Conservation (phyloP, 2,797 vertebrate species). For the Chloroceryle inda region DNA sequence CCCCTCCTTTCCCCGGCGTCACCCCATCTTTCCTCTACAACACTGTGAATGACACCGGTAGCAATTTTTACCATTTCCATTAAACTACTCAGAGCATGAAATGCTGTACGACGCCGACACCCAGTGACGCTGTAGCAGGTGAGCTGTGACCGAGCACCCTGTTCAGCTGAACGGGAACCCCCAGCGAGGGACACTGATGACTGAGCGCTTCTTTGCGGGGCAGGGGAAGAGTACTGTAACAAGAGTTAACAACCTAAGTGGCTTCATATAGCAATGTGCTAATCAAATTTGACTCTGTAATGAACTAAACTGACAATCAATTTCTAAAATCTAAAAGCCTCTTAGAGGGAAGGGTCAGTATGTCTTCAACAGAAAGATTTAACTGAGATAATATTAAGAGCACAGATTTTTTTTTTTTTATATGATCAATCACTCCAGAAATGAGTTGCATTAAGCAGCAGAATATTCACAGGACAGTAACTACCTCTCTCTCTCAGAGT, state of each 20-base stretch:
- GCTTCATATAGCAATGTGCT: slow-evolving; percentile 37
- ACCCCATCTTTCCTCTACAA: slow-evolving; percentile 21
- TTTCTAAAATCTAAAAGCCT: slow-evolving; percentile 66
- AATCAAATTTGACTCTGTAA: slow-evolving; percentile 24
- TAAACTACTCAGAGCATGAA: not conserved
- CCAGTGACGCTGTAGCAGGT: not conserved
- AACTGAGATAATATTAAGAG: slow-evolving; percentile 43
- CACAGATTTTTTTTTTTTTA: slow-evolving; percentile 25
- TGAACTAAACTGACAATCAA: slow-evolving; percentile 80
- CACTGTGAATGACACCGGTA: slow-evolving; percentile 68
- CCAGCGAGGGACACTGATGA: not conserved
- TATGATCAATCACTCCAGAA: slow-evolving; percentile 25
- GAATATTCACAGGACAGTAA: slow-evolving; percentile 12
- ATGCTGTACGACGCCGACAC: not conserved
- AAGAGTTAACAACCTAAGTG: not conserved
- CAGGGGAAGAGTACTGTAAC: not conserved
- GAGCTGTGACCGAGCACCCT: not conserved
- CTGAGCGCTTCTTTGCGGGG: not conserved
- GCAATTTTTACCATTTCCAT: slow-evolving; percentile 30
- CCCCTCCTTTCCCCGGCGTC: not conserved
- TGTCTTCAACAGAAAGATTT: slow-evolving; percentile 22
- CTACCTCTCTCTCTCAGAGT: slow-evolving; percentile 39
- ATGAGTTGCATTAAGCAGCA: slow-evolving; percentile 8
- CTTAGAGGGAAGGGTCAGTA: slow-evolving; percentile 32
- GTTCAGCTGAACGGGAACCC: not conserved